Evolutionary conservation across 2,113 vertebrate genomes (phyloP), one percentile per base, ranked within the genome.

Genomic region (Hypocryptadius cinnamomeus): DNA sequence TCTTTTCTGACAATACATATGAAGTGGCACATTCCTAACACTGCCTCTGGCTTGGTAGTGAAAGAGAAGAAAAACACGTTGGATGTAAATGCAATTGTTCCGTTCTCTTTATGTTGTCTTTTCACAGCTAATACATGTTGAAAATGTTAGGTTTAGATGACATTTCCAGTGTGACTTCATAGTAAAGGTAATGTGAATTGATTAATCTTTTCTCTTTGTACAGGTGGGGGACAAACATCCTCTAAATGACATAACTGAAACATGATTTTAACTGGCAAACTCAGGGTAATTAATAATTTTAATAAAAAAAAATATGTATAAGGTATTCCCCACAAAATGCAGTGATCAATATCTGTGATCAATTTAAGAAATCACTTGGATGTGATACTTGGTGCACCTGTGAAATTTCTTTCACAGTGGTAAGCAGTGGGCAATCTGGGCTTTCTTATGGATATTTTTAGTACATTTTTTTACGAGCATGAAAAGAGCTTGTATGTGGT

Each of bases 1-100:
- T 95, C 80, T 85, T 87, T 91, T 94, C 78, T 92, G 92, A 95
- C 83, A 92, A 83, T 56, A 91, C 40, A 79, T 84, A 51, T 6
- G 57, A 95, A 96, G 69, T 79, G 92, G 79, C 74, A 71, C 53
- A 60, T 89, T 92, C 84, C 78, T 92, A 96, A 96, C 66, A 57
- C 45, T 66, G 90, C 88, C 87, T 85, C 90, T 91, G 92, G 91
- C 90, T 87, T 11, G 2, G 45, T 16, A 79, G 39, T 35, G 68
- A 79, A 83, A 71, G 56, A 89, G 68, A 93, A 85, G 87, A 85
- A 78, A 92, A 95, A 88, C 69, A 94, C 9, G 0, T 1, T 33
- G 60, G 60, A 85, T 68, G 48, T 31, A 90, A 91, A 89, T 18
- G 64, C n/a, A 87, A 87, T 65, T 59, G 56, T 74, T 80, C 35